phyloP scores from a whole-genome alignment of 2,797 vertebrate species.

The Chlorospingus flavigularis region DNA sequence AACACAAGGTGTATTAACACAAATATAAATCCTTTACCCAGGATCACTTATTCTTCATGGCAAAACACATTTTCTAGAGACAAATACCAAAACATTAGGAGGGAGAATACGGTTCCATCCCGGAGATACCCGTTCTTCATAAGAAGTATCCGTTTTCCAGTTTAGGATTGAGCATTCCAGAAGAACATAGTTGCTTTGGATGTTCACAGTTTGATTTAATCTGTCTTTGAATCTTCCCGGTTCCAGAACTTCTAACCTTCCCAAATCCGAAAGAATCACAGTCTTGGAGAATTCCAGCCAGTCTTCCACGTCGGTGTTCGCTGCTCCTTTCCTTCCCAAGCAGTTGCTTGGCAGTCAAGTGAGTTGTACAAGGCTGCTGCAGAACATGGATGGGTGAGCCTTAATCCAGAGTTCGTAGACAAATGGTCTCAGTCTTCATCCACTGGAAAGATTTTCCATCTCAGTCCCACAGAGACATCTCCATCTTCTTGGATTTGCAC shows the following conservation, averaged over 20 bases:
- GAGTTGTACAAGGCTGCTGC: constrained; percentile 12
- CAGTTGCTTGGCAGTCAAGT: constrained; percentile 53
- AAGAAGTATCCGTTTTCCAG: constrained; percentile 55
- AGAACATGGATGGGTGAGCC: not conserved
- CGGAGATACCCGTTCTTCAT: constrained; percentile 67
- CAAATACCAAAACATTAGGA: constrained; percentile 74
- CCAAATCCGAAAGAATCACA: constrained; percentile 56
- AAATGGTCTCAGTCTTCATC: constrained; percentile 65
- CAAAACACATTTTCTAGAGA: constrained; percentile 75
- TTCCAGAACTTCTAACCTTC: constrained; percentile 58
- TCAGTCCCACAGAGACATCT: constrained; percentile 60
- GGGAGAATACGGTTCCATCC: constrained; percentile 65
- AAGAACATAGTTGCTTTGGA: constrained; percentile 53
- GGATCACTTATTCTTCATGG: constrained; percentile 84
- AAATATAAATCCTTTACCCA: constrained; percentile 90
- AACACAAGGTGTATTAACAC: constrained; percentile 90
- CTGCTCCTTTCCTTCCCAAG: constrained; percentile 25
- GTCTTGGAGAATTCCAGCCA: constrained; percentile 52
- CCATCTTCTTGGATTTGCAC: constrained; percentile 26
- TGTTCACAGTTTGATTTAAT: constrained; percentile 44
- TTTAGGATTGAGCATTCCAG: constrained; percentile 26
- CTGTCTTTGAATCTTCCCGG: constrained; percentile 50
- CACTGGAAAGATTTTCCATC: constrained; percentile 35
- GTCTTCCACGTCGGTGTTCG: constrained; percentile 40
- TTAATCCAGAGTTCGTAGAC: constrained; percentile 57